Conservation (phyloP, 2,888 invertebrate species). For the Eupithecia dodoneata region DNA sequence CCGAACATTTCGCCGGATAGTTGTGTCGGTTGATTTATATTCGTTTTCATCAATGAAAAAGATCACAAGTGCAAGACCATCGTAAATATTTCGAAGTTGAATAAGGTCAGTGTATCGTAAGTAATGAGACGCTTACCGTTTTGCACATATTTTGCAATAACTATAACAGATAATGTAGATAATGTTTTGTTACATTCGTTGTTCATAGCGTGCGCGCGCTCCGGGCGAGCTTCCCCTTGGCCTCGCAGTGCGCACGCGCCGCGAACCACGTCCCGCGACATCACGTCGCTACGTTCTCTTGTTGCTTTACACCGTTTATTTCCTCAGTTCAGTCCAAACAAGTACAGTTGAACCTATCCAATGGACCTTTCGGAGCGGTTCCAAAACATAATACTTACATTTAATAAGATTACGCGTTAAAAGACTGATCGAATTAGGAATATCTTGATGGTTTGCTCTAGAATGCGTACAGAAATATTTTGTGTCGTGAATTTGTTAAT, state of each 20-base stretch:
- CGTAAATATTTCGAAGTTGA: constrained; percentile 73
- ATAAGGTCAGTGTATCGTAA: constrained; percentile 77
- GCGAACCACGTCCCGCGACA: constrained; percentile 38
- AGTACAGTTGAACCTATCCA: constrained; percentile 37
- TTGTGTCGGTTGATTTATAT: constrained; percentile 79
- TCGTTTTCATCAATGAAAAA: constrained; percentile 68
- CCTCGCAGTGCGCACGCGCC: constrained; percentile 45
- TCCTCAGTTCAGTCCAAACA: constrained; percentile 23
- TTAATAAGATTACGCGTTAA: constrained; percentile 63
- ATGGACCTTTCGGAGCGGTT: constrained; percentile 56
- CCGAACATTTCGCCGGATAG: constrained; percentile 74
- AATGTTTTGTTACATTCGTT: constrained; percentile 52
- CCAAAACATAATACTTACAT: constrained; percentile 56
- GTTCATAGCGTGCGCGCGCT: constrained; percentile 44
- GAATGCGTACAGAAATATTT: constrained; percentile 49
- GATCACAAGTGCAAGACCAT: constrained; percentile 73
- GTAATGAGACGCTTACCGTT: constrained; percentile 79
- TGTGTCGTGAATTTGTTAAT: constrained; percentile 49
- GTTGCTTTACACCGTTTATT: constrained; percentile 38
- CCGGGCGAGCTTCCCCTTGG: constrained; percentile 64
- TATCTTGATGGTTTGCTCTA: constrained; percentile 49
- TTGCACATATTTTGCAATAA: constrained; percentile 83
- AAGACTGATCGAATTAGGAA: constrained; percentile 65
- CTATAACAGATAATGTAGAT: constrained; percentile 75
- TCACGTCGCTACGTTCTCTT: constrained; percentile 45